Conservation (phyloP, 2,113 vertebrate genomes). For the Melanostigma gelatinosum region DNA sequence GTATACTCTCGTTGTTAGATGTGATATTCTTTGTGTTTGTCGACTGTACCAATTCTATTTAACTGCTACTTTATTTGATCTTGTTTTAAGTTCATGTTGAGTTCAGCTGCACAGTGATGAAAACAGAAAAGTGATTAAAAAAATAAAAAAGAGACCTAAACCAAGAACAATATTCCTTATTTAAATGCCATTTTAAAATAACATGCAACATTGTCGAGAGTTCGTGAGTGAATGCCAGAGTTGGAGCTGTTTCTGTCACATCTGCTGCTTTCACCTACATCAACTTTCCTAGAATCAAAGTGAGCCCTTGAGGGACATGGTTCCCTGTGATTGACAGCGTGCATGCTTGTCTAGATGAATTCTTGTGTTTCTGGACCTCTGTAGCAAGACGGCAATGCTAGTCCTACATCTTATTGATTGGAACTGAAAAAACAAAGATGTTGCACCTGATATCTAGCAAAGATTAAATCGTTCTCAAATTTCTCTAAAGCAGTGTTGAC, state of each 20-base stretch:
- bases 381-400: too few species aligned
- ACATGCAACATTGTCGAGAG: too few species aligned
- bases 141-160: neutral
- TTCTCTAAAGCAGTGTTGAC: neutral
- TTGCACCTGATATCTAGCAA: neutral
- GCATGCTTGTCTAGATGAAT: too few species aligned
- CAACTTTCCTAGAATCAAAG: neutral
- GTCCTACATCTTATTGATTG: neutral
- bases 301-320: neutral
- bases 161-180: neutral
- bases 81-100: neutral
- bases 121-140: neutral
- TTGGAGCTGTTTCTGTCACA: neutral
- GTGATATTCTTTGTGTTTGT: neutral
- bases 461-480: too few species aligned
- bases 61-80: neutral
- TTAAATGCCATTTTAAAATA: neutral
- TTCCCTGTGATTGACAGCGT: constrained; percentile 13
- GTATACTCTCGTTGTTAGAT: neutral
- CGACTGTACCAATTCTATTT: neutral
- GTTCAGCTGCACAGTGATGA: neutral
- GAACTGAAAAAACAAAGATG: neutral
- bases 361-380: too few species aligned
- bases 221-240: too few species aligned
- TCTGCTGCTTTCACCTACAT: constrained; percentile 2